Evolutionary conservation across 2,113 vertebrate species (phyloP).

Genomic region (Nymphicus hollandicus): DNA sequence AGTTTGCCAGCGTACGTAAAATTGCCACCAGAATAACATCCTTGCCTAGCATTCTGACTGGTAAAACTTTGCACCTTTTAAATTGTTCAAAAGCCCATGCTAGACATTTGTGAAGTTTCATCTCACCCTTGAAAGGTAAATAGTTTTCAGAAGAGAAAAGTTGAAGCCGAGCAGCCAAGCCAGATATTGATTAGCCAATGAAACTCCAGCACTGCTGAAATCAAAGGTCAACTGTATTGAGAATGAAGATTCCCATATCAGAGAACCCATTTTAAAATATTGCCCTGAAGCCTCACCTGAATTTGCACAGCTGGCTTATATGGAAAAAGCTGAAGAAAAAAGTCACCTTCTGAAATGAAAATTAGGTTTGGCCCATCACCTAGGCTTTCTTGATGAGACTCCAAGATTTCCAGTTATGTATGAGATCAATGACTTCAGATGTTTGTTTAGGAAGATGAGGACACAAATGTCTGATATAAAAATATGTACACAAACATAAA

Average conservation of each 20-base stretch:
- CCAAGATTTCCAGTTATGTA: neutral
- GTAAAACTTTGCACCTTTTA: neutral
- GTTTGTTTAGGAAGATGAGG: neutral
- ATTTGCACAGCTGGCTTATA: neutral
- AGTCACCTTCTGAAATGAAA: neutral
- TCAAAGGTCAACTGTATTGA: slow-evolving; percentile 7
- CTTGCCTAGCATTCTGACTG: neutral
- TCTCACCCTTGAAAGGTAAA: slow-evolving; percentile 7
- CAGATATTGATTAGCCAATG: slow-evolving; percentile 27
- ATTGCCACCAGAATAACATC: neutral
- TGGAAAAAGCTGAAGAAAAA: neutral
- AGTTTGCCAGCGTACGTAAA: neutral
- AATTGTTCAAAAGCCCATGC: neutral
- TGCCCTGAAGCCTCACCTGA: neutral
- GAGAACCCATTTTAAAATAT: neutral
- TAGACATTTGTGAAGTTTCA: neutral
- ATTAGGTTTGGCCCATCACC: neutral
- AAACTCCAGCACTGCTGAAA: neutral
- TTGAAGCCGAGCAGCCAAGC: neutral
- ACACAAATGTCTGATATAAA: neutral
- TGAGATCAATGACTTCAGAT: neutral
- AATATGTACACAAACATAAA: neutral
- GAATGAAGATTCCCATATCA: neutral
- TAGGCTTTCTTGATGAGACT: neutral
- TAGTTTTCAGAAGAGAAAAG: neutral